Base-by-base conservation (phyloP, 2,888 invertebrate genomes). In the Hesperia comma region DNA sequence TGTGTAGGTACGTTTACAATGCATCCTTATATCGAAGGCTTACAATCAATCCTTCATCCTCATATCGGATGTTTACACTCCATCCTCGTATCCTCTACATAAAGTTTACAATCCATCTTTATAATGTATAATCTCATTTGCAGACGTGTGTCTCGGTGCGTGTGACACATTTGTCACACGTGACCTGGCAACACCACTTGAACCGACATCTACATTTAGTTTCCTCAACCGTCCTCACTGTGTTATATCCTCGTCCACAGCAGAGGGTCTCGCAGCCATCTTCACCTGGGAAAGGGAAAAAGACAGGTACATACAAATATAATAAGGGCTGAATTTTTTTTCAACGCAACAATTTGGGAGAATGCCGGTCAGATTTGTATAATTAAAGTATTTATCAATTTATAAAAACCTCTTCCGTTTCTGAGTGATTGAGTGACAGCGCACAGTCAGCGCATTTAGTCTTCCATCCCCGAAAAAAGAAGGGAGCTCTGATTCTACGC, bases 161-260 rank as follows among this genome's bases (percentile, higher is more conserved):
- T 75, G 94, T 94, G 77, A 95, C 94, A 90, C 99, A 99, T 62
- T 96, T 96, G 89, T 97, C 96, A 91, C 98, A 99, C 82, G 96
- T 95, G 70, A 99, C 98, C 81, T 96, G 95, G 92, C 99, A 99
- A 93, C 99, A 99, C 98, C 98, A 99, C 85, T 97, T 97, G 90
- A 99, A 99, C 86, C 96, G 96, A 93, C 99, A 99, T 79, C 97
- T 95, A 87, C 99, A 99, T 72, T 98, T 94, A 80, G 97, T 96
- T 72, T 94, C 95, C 64, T 96, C 92, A 53, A 95, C 95, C 69
- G 95, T 94, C 82, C 96, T 96, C 81, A 96, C 94, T 19, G 98
- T 97, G 89, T 97, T 97, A 94, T 97, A 98, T 37, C 98, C 98
- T 69, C 98, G 94, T 10, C 98, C 98, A 85, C 98, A 99, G 88